Conservation (phyloP, 35 echinoderm and acorn worm species). For the Ptychodera flava region DNA sequence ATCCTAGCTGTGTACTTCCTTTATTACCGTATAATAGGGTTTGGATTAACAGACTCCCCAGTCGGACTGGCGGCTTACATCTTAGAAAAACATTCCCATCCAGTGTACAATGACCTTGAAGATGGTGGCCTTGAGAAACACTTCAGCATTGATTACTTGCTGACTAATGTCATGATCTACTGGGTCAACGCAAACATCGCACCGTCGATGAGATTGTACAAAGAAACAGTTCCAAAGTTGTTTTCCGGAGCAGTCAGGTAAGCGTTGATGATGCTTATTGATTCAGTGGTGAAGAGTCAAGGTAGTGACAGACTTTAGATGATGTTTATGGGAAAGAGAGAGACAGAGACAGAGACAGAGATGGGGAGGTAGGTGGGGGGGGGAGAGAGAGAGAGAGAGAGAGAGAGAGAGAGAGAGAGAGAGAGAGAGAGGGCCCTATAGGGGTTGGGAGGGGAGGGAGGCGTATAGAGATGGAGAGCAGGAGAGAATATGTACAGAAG, state of each 20-base stretch:
- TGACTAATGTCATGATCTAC: conserved; percentile 93
- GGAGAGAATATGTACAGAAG: too few species aligned
- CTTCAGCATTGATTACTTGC: conserved; percentile 57
- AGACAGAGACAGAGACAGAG: too few species aligned
- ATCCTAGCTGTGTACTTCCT: too few species aligned
- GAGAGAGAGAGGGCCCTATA: too few species aligned
- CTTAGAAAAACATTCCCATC: conserved; percentile 10
- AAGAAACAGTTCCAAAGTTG: background rate
- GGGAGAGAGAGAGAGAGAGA: too few species aligned
- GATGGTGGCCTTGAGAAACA: conserved; percentile 56
- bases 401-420: too few species aligned
- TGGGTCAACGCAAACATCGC: conserved; percentile 45
- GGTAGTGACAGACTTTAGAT: too few species aligned
- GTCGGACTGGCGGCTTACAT: conserved; percentile 7
- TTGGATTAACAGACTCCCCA: background rate
- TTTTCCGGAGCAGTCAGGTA: background rate
- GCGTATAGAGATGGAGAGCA: too few species aligned
- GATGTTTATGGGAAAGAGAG: too few species aligned
- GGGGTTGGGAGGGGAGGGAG: too few species aligned
- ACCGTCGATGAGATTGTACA: conserved; percentile 5
- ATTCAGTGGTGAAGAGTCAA: too few species aligned
- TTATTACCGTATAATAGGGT: background rate
- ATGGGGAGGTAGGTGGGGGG: too few species aligned
- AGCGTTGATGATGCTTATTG: background rate
- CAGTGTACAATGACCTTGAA: conserved; percentile 9